Evolutionary conservation across 2,888 invertebrate species (phyloP), one percentile per base, ranked within the genome.

Genomic region (Crematogaster levior): DNA sequence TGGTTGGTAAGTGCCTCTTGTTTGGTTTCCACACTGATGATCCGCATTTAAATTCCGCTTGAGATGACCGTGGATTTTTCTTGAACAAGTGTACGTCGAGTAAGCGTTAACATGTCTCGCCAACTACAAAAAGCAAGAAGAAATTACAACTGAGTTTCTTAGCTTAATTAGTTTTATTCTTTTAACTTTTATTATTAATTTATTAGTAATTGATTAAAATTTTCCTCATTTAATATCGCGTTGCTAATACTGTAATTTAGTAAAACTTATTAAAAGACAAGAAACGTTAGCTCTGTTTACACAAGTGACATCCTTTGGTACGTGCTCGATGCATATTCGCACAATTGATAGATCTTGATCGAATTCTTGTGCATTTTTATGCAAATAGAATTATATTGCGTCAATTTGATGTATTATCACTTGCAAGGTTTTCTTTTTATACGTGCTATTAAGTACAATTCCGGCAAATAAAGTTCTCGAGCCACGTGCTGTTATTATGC

Each of bases 41-140:
- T 68, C 72, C 83, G 84, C 84, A 85, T 87, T 85, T 87, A 83
- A 87, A 82, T 85, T 87, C 72, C 24, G 34, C 68, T 80, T 68
- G 83, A 72, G 65, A 56, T 18, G 66, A 66, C 58, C 66, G 72
- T 70, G 75, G 58, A 75, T 58, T 63, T 77, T 66, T 46, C 48
- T 18, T 15, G 12, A 85, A 87, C 72, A 81, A 84, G 21, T n/a
- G 30, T n/a, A 40, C 21, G 15, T 15, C 15, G 30, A 15, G 24
- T 72, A 73, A 43, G 15, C 15, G 15, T 43, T 65, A 43, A 40
- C 15, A 27, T 68, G 48, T 3, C n/a, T 72, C 18, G 53, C 18
- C 18, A 10, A 56, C 48, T 66, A 21, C n/a, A 30, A 61, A 30
- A 21, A 18, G 12, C 15, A n/a, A 21, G 46, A 48, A 0, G 5